A percentile compares a stretch with the other conserved stretches of the same genome.
phyloP scores from a whole-genome alignment of 2,888 invertebrate species.

The Epistrophella euchroma region DNA sequence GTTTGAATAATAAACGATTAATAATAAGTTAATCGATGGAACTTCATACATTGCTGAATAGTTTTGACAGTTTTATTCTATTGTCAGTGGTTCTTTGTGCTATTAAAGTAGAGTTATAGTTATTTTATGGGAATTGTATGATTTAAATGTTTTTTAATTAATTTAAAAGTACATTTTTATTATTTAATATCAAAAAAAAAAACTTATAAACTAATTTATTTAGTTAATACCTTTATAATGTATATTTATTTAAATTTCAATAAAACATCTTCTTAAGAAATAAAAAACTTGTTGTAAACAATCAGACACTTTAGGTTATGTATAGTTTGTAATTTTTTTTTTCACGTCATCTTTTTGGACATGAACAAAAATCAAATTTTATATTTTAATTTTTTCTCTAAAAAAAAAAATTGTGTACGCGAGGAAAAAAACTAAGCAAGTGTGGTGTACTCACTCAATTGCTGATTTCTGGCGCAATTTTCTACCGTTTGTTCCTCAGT shows the following conservation, averaged over 20 bases:
- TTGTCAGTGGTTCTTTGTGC: not conserved
- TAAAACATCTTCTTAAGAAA: constrained; percentile 1
- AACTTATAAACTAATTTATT: constrained; percentile 16
- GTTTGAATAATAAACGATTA: not conserved
- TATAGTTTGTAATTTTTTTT: constrained; percentile 16
- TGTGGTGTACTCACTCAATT: constrained; percentile 76
- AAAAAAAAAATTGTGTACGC: constrained; percentile 71
- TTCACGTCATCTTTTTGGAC: constrained; percentile 8
- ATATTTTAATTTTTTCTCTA: constrained; percentile 19
- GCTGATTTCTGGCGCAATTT: constrained; percentile 75
- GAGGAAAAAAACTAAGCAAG: constrained; percentile 74
- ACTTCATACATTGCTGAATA: not conserved
- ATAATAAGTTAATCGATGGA: too few relatives aligned
- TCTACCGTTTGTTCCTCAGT: constrained; percentile 74
- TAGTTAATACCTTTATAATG: not conserved
- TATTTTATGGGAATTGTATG: not conserved
- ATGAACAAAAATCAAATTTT: constrained; percentile 38
- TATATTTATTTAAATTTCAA: not conserved
- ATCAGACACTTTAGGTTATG: constrained; percentile 29
- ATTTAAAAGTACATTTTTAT: not conserved
- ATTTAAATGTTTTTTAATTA: not conserved
- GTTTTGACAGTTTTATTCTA: not conserved
- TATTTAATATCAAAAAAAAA: not conserved
- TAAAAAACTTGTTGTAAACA: constrained; percentile 43
- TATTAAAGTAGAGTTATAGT: not conserved